Base-by-base conservation (phyloP, 1,140 invertebrate species). In the Drosophila subobscura region DNA sequence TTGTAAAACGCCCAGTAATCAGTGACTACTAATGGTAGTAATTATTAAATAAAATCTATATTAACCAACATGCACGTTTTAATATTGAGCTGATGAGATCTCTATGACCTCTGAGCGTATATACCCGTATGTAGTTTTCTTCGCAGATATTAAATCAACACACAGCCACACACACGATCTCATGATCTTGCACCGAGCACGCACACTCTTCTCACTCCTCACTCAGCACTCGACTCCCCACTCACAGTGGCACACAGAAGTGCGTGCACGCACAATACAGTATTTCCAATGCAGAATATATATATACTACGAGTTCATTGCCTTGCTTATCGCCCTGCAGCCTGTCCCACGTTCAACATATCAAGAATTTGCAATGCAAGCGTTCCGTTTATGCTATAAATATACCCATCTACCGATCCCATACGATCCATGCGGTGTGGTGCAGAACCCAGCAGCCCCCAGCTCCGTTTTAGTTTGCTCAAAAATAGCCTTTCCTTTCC, bases 61-160 rank as follows among this genome's bases (percentile, higher is more conserved):
- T 84, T 84, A 83, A 83, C 79, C 70, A 74, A 83, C 57, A 44
- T 84, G 79, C 79, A 83, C 79, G 79, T 83, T 75, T 83, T 71
- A 84, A 84, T 84, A 71, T 61, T 57, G 66, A 70, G 65, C 51
- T 70, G 33, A 68, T 66, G 45, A 56, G 47, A 55, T 61, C 55
- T 73, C 50, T 61, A 46, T 37, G 44, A 55, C 33, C 50, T 58
- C 53, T 23, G 12, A 4, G 33, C 33, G 51, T 70, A 57, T 64
- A 68, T 53, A 33, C 70, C 41, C 57, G 53, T 54, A 50, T 42
- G 68, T 83, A 79, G 76, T 67, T 75, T 59, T 75, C 50, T 65
- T 70, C 60, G 64, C 72, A 80, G 70, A 67, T 74, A 60, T 56
- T 58, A 44, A 45, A 37, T 66, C 44, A 37, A 42, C 23, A 55